Conservation (phyloP, 2,888 invertebrate genomes). For the Lissonota sp. region DNA sequence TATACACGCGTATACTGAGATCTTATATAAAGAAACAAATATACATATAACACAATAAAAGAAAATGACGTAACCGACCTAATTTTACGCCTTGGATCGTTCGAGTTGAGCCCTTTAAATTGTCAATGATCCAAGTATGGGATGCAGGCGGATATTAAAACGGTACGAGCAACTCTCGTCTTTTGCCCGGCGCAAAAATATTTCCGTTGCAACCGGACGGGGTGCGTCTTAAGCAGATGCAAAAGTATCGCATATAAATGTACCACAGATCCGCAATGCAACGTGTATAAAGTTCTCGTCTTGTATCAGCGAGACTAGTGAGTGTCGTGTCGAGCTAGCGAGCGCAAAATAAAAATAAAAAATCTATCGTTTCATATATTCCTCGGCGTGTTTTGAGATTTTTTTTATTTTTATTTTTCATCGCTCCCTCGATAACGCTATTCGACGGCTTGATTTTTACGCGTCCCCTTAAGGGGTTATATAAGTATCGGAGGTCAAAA, state of each 20-base stretch:
- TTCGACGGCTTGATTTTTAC: no score
- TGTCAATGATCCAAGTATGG: no score
- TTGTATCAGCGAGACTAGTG: constrained; percentile 44
- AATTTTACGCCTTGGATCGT: background rate
- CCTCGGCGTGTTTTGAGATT: constrained; percentile 2
- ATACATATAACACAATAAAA: background rate
- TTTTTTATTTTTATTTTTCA: constrained; percentile 13
- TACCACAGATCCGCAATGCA: constrained; percentile 43
- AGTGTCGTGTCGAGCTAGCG: constrained; percentile 47
- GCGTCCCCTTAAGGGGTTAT: no score
- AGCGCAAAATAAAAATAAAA: background rate
- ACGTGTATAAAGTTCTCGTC: constrained; percentile 38
- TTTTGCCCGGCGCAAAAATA: no score
- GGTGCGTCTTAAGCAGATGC: constrained; percentile 45
- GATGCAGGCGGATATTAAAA: no score
- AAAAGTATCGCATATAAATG: constrained; percentile 25
- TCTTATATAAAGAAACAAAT: no score
- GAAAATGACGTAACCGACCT: background rate
- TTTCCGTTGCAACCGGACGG: constrained; percentile 36
- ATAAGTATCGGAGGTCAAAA: no score
- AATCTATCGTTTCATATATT: background rate
- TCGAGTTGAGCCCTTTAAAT: constrained; percentile 19
- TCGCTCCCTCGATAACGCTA: background rate
- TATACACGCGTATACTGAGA: no score
- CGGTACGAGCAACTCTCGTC: no score